Base-by-base conservation (phyloP, 2,888 invertebrate genomes). In the Cantharis rustica region DNA sequence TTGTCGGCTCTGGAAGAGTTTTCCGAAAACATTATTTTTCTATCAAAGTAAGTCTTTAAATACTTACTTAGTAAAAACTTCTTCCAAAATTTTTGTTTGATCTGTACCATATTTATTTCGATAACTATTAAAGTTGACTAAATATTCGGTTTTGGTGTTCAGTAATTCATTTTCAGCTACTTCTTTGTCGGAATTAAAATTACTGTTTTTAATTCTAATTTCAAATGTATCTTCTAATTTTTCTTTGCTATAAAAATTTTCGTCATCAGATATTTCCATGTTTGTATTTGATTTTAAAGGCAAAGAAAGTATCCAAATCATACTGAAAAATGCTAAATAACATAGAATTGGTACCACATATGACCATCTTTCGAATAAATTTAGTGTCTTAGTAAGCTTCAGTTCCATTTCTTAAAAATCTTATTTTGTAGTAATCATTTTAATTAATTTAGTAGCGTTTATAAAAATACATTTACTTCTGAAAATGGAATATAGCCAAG, bases 1-100 rank as follows among this genome's bases (percentile, higher is more conserved):
- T 86, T 87, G 83, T 94, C 93, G 7, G 93, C 93, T 79, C 92
- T 92, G 83, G 61, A 86, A 88, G 79, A 7, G 23, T 23, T 23
- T 9, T 23, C 23, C 9, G 9, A 23, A 23, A 23, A 23, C 0
- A 5, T 5, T 23, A n/a, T 23, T 23, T 9, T 23, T 23, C 7
- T 7, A 9, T 23, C 7, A 23, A 23, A 23, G 9, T 23, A 23
- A 23, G 9, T n/a, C n/a, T n/a, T n/a, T 23, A 9, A 9, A 9
- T 20, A 23, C 86, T 84, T 86, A 89, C 89, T 86, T 88, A 75
- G 81, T 82, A 82, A 89, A 89, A 61, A 89, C 88, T 31, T 88
- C 87, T 72, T 86, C 83, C 72, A 88, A 82, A 75, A 88, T 86
- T 77, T 86, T 84, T 26, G 84, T 84, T 27, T 86, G 86, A 77